Conservation (phyloP, 2,797 vertebrate species). For the Cryptoprocta ferox region DNA sequence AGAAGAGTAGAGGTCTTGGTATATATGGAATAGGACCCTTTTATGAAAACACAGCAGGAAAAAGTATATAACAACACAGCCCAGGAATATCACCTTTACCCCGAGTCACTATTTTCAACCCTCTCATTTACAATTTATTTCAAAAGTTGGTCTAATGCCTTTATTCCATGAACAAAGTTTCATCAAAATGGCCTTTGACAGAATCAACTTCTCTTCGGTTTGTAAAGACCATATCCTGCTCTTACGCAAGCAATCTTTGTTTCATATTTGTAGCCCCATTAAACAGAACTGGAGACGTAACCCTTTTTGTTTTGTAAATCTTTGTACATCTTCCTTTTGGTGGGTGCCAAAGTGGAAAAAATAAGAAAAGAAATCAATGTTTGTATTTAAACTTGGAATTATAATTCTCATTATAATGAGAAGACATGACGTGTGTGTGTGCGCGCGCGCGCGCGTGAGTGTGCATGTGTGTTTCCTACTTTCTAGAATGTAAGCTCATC, state of each 20-base stretch:
- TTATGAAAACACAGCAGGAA: background rate
- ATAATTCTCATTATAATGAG: too few relatives aligned
- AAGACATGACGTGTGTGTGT: background rate
- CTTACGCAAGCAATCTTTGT: constrained; percentile 5
- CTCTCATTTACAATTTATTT: background rate
- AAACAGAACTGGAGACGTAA: constrained; percentile 60
- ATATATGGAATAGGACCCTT: background rate
- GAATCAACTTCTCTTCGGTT: constrained; percentile 27
- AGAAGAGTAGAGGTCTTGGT: background rate
- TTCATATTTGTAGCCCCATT: constrained; percentile 55
- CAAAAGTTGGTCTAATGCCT: background rate
- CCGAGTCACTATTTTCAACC: background rate
- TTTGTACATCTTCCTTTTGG: constrained; percentile 55
- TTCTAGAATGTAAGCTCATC: background rate
- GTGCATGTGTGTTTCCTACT: background rate
- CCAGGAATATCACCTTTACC: background rate
- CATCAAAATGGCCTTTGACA: background rate
- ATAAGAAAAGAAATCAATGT: constrained; percentile 45
- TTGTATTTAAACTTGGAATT: constrained; percentile 52
- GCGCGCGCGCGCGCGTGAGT: too few relatives aligned
- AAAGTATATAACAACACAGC: background rate
- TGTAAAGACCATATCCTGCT: background rate
- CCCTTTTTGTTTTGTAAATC: background rate
- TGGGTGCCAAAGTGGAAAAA: background rate
- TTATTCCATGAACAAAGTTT: background rate